Evolutionary conservation across 2,113 vertebrate genomes (phyloP), one percentile per base, ranked within the genome.

Genomic region (Hemicordylus capensis): DNA sequence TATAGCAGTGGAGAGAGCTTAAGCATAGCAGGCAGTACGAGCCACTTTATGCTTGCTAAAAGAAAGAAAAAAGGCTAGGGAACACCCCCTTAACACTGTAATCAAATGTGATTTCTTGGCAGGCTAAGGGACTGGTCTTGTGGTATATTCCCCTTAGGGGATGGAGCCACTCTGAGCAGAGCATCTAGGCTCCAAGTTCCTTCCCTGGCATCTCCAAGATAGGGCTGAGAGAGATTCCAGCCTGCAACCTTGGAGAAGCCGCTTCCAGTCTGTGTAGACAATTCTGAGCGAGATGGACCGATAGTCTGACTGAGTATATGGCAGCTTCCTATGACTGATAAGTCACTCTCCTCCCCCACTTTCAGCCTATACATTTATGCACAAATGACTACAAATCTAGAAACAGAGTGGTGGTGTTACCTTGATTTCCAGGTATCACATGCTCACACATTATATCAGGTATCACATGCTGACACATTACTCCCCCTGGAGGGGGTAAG

Each of bases 11-110:
- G 76, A 67, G 64, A 83, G 0, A 81, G 44, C 1, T 44, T 83
- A 24, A 44, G 42, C 80, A 63, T 73, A 85, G 76, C 0, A 77
- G 8, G 4, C 19, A 85, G 70, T 79, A 61, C 15, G 8, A 63
- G 24, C 1, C 76, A 31, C 64, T 77, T 58, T 26, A 2, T 85
- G 15, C 74, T 87, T 77, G 74, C 83, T 66, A 59, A 80, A 69
- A 76, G 22, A 77, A 28, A 76, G 48, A 85, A 34, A 79, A 20
- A 34, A 58, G 0, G 15, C 26, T 34, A 64, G 10, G 78, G 46
- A 76, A 28, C 6, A 85, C 6, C 34, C 1, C 0, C 56, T 26
- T 74, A 59, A 54, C 34, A 61, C 12, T 64, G 6, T 76, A 89
- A 89, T 1, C 0, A 37, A 19, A 54, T 34, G 37, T 64, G 76